A percentile compares a stretch with the other conserved stretches of the same genome.
Conservation (phyloP, 2,797 vertebrate species). For the Mus spretus region DNA sequence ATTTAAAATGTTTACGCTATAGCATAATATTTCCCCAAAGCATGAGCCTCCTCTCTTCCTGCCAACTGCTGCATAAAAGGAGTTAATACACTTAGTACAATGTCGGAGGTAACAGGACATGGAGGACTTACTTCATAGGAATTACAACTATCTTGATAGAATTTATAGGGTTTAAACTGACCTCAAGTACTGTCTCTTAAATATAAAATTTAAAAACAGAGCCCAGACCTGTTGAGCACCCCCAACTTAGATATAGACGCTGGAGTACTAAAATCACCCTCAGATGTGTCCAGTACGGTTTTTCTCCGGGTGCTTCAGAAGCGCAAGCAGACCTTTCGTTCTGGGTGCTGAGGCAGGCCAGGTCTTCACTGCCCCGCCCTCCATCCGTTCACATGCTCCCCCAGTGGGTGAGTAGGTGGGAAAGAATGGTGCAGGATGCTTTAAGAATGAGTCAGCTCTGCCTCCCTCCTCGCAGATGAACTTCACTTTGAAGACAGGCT, state of each 20-base stretch:
- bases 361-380: neutral
- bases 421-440: neutral
- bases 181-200: constrained; percentile 3
- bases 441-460: constrained; percentile 40
- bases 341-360: neutral
- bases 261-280: constrained; percentile 42
- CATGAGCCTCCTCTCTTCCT: constrained; percentile 47
- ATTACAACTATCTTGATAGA: constrained; percentile 48
- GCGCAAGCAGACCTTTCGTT: constrained; percentile 53
- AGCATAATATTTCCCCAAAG: constrained; percentile 62
- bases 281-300: neutral
- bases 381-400: constrained; percentile 28
- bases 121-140: constrained; percentile 44
- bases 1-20: constrained; percentile 72
- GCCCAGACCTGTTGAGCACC: constrained; percentile 26
- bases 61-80: constrained; percentile 53
- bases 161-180: constrained; percentile 48
- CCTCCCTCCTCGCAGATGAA: constrained; percentile 38
- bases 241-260: constrained; percentile 29
- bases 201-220: constrained; percentile 34
- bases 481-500: constrained; percentile 41
- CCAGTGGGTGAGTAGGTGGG: neutral
- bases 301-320: constrained; percentile 50
- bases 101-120: constrained; percentile 34
- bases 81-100: constrained; percentile 67